These are phyloP conservation scores for Drosophila carrolli DNA, from an alignment of 1,140 invertebrate species.

Conservation along the genomic window DNA sequence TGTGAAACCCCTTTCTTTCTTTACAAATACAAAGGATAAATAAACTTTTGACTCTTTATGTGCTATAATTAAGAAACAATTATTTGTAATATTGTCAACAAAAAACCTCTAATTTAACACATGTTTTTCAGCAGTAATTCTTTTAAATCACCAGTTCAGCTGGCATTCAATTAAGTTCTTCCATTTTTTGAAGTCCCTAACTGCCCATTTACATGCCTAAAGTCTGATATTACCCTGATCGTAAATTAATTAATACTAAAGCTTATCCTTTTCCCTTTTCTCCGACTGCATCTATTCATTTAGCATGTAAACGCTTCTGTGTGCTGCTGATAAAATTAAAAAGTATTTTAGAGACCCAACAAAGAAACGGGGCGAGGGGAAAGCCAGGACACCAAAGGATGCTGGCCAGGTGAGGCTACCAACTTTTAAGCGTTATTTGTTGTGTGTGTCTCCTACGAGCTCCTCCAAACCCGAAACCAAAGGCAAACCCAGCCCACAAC, in stretches of 20 bases:
- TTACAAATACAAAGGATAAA: too few relatives aligned
- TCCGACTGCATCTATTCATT: conserved; percentile 58
- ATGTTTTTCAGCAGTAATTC: background rate
- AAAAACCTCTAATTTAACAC: too few relatives aligned
- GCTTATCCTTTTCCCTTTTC: conserved; percentile 22
- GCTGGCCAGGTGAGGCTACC: conserved; percentile 33
- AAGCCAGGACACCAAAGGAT: conserved; percentile 22
- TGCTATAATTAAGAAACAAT: too few relatives aligned
- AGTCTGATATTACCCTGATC: background rate
- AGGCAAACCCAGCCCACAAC: background rate
- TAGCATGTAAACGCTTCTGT: conserved; percentile 65
- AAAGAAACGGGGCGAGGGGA: conserved; percentile 33
- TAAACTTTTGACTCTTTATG: too few relatives aligned
- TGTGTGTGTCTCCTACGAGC: conserved; percentile 28
- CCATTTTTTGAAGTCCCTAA: too few relatives aligned
- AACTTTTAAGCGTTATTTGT: conserved; percentile 61
- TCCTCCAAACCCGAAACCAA: background rate
- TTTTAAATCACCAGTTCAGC: background rate
- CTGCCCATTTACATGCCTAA: too few relatives aligned
- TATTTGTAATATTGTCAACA: too few relatives aligned
- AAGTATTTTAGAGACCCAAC: conserved; percentile 71
- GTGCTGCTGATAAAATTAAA: conserved; percentile 78
- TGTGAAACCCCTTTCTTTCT: too few relatives aligned
- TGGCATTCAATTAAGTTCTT: background rate
- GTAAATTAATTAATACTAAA: conserved; percentile 3